These are phyloP conservation scores for Erpobdella octoculata DNA, from an alignment of 2,888 invertebrate species.

Conservation along the genomic window DNA sequence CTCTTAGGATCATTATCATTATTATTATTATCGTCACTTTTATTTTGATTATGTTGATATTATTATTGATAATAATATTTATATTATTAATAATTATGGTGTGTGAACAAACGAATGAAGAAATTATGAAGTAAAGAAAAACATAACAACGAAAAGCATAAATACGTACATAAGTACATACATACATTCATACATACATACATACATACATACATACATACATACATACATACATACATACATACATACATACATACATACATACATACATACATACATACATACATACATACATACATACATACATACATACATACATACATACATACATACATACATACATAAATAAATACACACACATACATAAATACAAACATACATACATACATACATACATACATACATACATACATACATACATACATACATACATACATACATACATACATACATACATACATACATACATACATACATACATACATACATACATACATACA, in stretches of 20 bases:
- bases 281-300: slow-evolving; percentile 22
- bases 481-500: slow-evolving; percentile 13
- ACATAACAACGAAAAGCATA: neutral
- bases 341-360: no score
- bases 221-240: neutral
- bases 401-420: slow-evolving; percentile 25
- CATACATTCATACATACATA: no score
- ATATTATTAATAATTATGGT: no score
- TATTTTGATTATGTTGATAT: no score
- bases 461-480: slow-evolving; percentile 3
- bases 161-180: no score
- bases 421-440: slow-evolving; percentile 10
- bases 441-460: neutral
- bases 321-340: slow-evolving; percentile 27
- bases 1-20: no score
- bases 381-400: slow-evolving; percentile 23
- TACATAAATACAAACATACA: no score
- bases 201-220: no score
- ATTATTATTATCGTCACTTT: no score
- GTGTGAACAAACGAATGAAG: no score
- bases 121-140: no score
- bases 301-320: slow-evolving; percentile 15
- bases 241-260: slow-evolving; percentile 3
- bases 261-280: slow-evolving; percentile 2
- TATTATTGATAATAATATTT: no score